These are phyloP conservation scores for Villa cingulata DNA, from an alignment of 2,888 invertebrate species.

Conservation along the genomic window DNA sequence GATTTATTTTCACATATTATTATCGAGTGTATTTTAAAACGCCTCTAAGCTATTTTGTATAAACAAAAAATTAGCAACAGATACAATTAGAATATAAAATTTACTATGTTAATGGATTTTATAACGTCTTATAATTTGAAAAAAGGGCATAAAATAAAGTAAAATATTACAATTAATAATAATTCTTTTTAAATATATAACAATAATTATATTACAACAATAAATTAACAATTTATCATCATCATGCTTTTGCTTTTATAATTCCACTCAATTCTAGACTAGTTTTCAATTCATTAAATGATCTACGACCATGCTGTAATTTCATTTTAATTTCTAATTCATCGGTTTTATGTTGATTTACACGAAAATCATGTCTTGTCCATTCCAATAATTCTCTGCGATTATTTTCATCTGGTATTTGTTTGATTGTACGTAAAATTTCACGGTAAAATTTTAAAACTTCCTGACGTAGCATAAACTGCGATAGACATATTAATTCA, in stretches of 20 bases:
- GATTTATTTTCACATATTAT: too few relatives aligned
- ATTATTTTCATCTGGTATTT: slow-evolving; percentile 50
- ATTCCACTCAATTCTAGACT: slow-evolving; percentile 45
- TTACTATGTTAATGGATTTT: too few relatives aligned
- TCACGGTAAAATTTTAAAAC: slow-evolving; percentile 62
- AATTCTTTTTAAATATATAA: too few relatives aligned
- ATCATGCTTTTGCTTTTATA: slow-evolving; percentile 8
- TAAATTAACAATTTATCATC: too few relatives aligned
- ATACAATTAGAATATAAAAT: too few relatives aligned
- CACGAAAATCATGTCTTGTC: slow-evolving; percentile 60
- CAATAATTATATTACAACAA: too few relatives aligned
- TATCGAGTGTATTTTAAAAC: too few relatives aligned
- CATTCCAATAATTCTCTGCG: slow-evolving; percentile 54
- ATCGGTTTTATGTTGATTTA: slow-evolving; percentile 55
- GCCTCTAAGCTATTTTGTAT: too few relatives aligned
- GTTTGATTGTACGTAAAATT: slow-evolving; percentile 52
- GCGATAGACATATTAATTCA: slow-evolving; percentile 26
- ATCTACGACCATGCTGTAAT: slow-evolving; percentile 54
- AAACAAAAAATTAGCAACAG: too few relatives aligned
- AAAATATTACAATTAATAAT: too few relatives aligned
- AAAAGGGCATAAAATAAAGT: too few relatives aligned
- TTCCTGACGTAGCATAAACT: slow-evolving; percentile 71
- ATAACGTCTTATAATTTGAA: too few relatives aligned
- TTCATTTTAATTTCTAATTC: slow-evolving; percentile 59
- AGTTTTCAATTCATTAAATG: slow-evolving; percentile 51